Conservation (phyloP, 1,140 invertebrate species). For the Papilio helenus region DNA sequence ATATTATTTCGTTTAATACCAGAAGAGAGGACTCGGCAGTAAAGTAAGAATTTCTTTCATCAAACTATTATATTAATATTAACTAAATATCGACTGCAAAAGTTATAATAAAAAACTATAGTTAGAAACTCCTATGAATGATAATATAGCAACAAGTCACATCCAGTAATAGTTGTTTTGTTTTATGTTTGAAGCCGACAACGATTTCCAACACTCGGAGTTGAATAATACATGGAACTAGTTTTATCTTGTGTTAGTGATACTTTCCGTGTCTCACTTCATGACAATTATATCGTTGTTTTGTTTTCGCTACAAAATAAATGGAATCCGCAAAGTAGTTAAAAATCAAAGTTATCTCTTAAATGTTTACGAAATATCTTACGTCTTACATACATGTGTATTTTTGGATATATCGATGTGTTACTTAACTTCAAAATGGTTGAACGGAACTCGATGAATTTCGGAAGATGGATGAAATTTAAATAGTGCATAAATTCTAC, state of each 20-base stretch:
- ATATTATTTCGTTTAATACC: background rate
- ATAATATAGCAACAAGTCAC: slow-evolving; percentile 7
- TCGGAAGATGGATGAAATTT: too few species aligned
- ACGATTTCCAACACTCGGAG: slow-evolving; percentile 47
- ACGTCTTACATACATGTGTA: too few species aligned
- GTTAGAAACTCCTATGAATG: background rate
- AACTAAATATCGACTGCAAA: background rate
- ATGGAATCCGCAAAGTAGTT: background rate
- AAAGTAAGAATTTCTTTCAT: too few species aligned
- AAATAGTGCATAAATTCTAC: too few species aligned
- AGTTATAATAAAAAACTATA: background rate
- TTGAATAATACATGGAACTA: slow-evolving; percentile 50
- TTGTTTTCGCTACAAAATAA: slow-evolving; percentile 36
- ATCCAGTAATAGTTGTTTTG: slow-evolving; percentile 12
- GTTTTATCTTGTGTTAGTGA: slow-evolving; percentile 51
- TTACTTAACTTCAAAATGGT: too few species aligned
- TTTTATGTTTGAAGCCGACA: slow-evolving; percentile 38
- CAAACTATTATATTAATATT: too few species aligned
- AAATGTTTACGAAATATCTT: background rate
- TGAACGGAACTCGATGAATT: too few species aligned
- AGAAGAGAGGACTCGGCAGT: background rate
- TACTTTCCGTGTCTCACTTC: slow-evolving; percentile 37
- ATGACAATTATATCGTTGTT: slow-evolving; percentile 29
- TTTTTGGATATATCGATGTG: too few species aligned
- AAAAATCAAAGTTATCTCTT: background rate